Percentiles rank a stretch among this genome's conserved stretches.
phyloP scores from a whole-genome alignment of 1,140 invertebrate species.

The Acromyrmex echinatior region DNA sequence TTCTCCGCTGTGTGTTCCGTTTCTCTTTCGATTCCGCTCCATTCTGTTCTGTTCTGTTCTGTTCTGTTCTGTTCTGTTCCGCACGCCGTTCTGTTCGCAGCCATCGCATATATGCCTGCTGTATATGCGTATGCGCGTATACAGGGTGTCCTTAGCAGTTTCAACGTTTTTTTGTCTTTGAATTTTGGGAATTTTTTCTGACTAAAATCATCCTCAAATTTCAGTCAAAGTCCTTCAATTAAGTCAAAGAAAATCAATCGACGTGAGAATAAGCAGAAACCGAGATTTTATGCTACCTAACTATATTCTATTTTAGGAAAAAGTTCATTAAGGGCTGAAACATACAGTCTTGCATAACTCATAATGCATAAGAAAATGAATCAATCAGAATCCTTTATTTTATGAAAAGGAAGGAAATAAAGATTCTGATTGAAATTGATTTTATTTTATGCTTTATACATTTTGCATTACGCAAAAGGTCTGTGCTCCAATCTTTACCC shows the following conservation, averaged over 20 bases:
- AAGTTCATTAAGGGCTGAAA: too few species aligned
- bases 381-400: too few species aligned
- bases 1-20: slow-evolving; percentile 78
- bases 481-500: too few species aligned
- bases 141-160: slow-evolving; percentile 52
- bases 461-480: too few species aligned
- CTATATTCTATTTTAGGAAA: background rate
- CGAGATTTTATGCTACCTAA: background rate
- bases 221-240: background rate
- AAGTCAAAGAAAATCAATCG: background rate
- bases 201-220: background rate
- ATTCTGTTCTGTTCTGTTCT: slow-evolving; percentile 72
- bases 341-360: too few species aligned
- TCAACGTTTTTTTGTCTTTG: background rate
- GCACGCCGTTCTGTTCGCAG: slow-evolving; percentile 47
- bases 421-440: too few species aligned
- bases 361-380: too few species aligned
- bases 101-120: slow-evolving; percentile 19
- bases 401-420: too few species aligned
- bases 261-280: background rate
- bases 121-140: slow-evolving; percentile 27
- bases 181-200: slow-evolving; percentile 20
- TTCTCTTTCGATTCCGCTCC: slow-evolving; percentile 81
- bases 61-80: slow-evolving; percentile 71
- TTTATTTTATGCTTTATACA: too few species aligned